Percentiles rank a stretch among this genome's conserved stretches.
phyloP scores from a whole-genome alignment of 2,888 invertebrate species.

The Eupeodes latifasciatus region DNA sequence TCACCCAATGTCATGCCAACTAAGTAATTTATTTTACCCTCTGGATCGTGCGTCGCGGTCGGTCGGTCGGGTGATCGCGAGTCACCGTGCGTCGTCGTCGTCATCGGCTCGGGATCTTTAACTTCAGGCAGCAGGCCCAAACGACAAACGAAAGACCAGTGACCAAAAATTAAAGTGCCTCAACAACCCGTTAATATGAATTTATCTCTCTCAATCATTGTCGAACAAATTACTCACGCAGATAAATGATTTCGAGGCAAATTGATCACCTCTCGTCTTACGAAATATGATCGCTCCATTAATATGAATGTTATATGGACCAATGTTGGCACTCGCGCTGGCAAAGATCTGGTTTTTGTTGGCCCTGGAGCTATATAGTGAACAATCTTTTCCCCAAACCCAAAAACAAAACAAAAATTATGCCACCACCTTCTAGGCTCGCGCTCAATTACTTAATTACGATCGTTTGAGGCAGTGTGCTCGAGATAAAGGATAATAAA shows the following conservation, averaged over 20 bases:
- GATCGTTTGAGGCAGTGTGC: constrained; percentile 47
- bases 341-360: not conserved
- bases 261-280: constrained; percentile 65
- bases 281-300: constrained; percentile 75
- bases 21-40: constrained; percentile 58
- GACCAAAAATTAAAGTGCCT: constrained; percentile 42
- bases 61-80: not conserved
- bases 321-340: not conserved
- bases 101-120: too few relatives aligned
- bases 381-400: not conserved
- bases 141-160: not conserved
- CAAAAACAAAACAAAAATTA: constrained; percentile 13
- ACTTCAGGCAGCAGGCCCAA: not conserved
- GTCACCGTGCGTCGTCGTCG: not conserved
- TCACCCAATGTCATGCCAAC: constrained; percentile 65
- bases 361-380: not conserved
- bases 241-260: constrained; percentile 68
- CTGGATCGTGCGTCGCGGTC: not conserved
- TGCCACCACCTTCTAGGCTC: constrained; percentile 49
- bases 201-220: constrained; percentile 74
- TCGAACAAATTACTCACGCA: constrained; percentile 72
- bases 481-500: constrained; percentile 73
- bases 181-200: constrained; percentile 51
- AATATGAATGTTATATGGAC: constrained; percentile 53
- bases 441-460: constrained; percentile 73